Conservation (phyloP, 2,797 vertebrate genomes). For the Cyclopterus lumpus region DNA sequence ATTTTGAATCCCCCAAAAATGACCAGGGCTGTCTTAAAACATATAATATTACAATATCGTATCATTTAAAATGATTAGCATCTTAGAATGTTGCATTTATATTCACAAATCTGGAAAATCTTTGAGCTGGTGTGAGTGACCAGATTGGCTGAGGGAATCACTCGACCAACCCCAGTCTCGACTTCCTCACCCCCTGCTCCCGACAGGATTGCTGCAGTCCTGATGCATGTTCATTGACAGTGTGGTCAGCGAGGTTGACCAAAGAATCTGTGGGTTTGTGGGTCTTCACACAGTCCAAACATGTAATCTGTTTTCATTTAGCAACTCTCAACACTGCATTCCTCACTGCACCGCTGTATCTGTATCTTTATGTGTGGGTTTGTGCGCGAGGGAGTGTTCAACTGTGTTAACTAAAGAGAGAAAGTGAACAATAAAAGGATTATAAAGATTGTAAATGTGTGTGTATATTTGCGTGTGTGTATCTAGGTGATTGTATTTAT, state of each 20-base stretch:
- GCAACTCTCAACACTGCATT: slow-evolving; percentile 73
- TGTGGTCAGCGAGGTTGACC: slow-evolving; percentile 64
- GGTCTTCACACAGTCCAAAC: slow-evolving; percentile 58
- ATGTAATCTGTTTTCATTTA: slow-evolving; percentile 75
- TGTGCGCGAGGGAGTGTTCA: background rate
- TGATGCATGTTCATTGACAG: slow-evolving; percentile 65
- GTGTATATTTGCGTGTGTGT: background rate
- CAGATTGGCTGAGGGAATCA: background rate
- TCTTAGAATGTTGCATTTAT: background rate
- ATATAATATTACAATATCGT: background rate
- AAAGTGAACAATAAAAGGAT: background rate
- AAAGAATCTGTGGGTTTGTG: slow-evolving; percentile 61
- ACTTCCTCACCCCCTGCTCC: background rate
- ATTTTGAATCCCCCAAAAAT: background rate
- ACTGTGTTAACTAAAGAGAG: slow-evolving; percentile 18
- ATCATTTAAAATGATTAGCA: background rate
- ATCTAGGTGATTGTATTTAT: slow-evolving; percentile 21
- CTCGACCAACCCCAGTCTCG: slow-evolving; percentile 4
- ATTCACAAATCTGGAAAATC: background rate
- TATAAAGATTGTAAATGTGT: slow-evolving; percentile 13
- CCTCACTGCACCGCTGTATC: slow-evolving; percentile 45
- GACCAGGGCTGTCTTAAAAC: background rate
- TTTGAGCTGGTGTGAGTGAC: background rate
- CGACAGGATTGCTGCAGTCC: slow-evolving; percentile 30
- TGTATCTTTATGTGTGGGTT: background rate